Evolutionary conservation across 2,113 vertebrate genomes (phyloP), one percentile per base, ranked within the genome.

Genomic region (Ondatra zibethicus): DNA sequence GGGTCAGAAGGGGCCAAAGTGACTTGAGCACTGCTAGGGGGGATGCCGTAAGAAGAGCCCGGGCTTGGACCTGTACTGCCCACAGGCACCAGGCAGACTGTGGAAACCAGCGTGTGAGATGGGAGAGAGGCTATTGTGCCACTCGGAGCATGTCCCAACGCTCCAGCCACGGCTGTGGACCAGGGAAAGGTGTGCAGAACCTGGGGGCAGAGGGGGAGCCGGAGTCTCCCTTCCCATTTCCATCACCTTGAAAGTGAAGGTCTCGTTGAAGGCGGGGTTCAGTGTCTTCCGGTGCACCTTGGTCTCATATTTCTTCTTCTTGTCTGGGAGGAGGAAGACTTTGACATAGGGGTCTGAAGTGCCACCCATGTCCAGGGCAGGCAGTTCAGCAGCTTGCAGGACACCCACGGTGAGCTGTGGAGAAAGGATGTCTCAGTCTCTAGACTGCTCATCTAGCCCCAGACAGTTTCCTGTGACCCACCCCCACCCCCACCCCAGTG

Each of bases 241-340:
- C 9, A 88, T 98, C 97, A 99, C 99, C 99, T 99, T 99, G 98
- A 99, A 99, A 97, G 98, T 98, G 96, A 99, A 99, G 68, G 99
- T 99, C 97, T 99, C 99, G 0, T 99, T 99, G 98, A 99, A 99
- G 97, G 99, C 99, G 4, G 99, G 99, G 96, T 99, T 99, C 92
- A 99, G 99, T 0, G 99, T 99, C 98, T 99, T 99, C 98, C 99
- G 99, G 97, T 99, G 99, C 75, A 99, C 99, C 98, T 99, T 99
- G 95, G 99, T 99, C 98, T 99, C 99, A 0, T 98, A 99, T 97
- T 99, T 99, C 94, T 99, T 99, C 98, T 99, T 99, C 98, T 99
- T 99, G 98, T 99, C 99, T 3, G 99, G 99, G 75, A 99, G 99
- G 85, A 99, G 99, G 94, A 99, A 99, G 95, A 99, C 99, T 97